Conservation (phyloP, 2,888 invertebrate genomes). For the Dendrolimus pini region DNA sequence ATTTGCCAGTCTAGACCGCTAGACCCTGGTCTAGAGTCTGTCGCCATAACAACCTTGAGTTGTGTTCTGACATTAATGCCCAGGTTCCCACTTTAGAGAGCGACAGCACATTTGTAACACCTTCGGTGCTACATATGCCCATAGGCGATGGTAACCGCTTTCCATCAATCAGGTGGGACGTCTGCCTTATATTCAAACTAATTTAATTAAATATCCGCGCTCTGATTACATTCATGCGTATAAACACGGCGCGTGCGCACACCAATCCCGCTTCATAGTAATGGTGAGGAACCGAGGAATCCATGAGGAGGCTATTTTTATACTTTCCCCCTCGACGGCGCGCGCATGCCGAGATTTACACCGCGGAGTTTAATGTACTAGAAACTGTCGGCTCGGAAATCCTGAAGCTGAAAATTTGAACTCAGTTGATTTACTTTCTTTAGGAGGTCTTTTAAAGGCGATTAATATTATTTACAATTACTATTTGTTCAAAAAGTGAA, state of each 20-base stretch:
- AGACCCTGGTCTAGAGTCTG: too few species aligned
- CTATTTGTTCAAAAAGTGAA: too few species aligned
- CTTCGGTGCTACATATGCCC: too few species aligned
- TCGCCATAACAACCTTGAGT: too few species aligned
- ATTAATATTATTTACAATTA: too few species aligned
- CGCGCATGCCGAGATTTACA: constrained; percentile 40
- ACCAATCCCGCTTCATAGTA: constrained; percentile 25
- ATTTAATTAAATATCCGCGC: neutral
- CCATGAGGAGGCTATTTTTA: constrained; percentile 58
- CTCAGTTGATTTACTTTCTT: neutral
- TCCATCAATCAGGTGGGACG: too few species aligned
- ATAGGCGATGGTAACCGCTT: too few species aligned
- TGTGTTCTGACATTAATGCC: too few species aligned
- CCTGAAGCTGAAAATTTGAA: neutral
- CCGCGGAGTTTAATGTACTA: constrained; percentile 54
- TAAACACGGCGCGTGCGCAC: constrained; percentile 32
- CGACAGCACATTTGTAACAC: too few species aligned
- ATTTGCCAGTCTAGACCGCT: too few species aligned
- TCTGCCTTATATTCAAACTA: too few species aligned
- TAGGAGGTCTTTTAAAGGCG: neutral
- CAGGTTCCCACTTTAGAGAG: too few species aligned
- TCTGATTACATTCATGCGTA: constrained; percentile 1
- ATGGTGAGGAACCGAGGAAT: constrained; percentile 39
- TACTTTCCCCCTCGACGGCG: constrained; percentile 49
- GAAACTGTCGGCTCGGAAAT: constrained; percentile 1